Evolutionary conservation across 1,140 invertebrate species (phyloP), one percentile per base, ranked within the genome.

Genomic region (Sinonovacula constricta): DNA sequence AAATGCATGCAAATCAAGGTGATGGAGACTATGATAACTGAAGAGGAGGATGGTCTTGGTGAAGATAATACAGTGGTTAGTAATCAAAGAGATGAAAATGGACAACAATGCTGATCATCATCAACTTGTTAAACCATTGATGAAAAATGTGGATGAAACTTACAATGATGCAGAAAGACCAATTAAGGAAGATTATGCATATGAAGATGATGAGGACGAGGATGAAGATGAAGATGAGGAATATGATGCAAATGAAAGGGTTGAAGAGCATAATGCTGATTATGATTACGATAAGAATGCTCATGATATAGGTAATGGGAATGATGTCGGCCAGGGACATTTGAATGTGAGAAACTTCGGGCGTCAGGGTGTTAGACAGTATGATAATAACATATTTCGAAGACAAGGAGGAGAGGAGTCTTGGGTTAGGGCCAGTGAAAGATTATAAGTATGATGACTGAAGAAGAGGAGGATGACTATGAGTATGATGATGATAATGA

Each of bases 301-400:
- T 45, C 72, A 71, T 34, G 33, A 80, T 54, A 60, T 71, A 60
- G 57, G 68, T 26, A 39, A 76, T 24, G 72, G 79, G 54, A 69
- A 72, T 34, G 36, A 80, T 51, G 68, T 72, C 59, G 70, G 67
- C 68, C 53, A 45, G 15, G 70, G 74, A 36, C 60, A 79, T 22
- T 71, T 76, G 22, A 70, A 77, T 70, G 59, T 60, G 33, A 57
- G 70, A 12, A 70, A 79, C 30, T 69, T 70, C n/a, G 72, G 56
- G 14, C 65, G 54, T 28, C 14, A 53, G 15, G 49, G 34, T 53
- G 75, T 31, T 12, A 57, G 62, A 45, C 63, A 59, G 33, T 26
- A 60, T 18, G 83, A 81, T 28, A 75, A 84, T 39, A 69, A n/a
- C n/a, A n/a, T n/a, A n/a, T n/a, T n/a, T n/a, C n/a, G 72, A 80